phyloP scores from a whole-genome alignment of 2,113 vertebrate genomes.

The Tetrao urogallus region DNA sequence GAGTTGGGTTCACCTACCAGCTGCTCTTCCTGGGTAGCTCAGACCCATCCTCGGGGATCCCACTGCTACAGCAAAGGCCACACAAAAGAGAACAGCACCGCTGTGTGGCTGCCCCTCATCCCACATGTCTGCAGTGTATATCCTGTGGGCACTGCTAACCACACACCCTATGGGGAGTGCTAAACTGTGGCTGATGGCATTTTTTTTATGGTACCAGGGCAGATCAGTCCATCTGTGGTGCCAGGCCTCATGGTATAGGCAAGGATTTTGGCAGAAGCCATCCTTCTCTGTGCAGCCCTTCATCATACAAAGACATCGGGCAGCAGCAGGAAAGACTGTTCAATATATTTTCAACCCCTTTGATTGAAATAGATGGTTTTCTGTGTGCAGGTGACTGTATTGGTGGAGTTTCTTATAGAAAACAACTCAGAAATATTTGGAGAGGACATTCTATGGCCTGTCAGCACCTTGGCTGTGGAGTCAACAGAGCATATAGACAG shows the following conservation, averaged over 20 bases:
- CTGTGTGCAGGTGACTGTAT: conserved; percentile 81
- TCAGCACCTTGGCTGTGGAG: conserved; percentile 77
- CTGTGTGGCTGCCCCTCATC: background rate
- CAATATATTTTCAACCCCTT: background rate
- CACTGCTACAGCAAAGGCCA: background rate
- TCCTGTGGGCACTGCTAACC: rapidly evolving
- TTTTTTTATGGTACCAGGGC: background rate
- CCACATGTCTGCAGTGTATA: background rate
- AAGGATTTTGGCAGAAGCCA: background rate
- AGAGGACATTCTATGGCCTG: conserved; percentile 77
- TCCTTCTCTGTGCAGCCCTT: background rate
- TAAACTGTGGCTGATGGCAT: background rate
- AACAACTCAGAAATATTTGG: conserved; percentile 88
- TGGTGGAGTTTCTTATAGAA: conserved; percentile 92
- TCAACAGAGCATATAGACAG: conserved; percentile 74
- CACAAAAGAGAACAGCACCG: background rate
- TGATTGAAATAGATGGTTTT: background rate
- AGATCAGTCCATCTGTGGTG: background rate
- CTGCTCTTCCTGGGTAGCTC: rapidly evolving
- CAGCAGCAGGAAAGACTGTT: background rate
- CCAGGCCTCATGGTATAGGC: background rate
- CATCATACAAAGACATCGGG: background rate
- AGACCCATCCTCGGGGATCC: background rate
- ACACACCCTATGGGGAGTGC: rapidly evolving
- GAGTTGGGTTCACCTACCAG: background rate